Base-by-base conservation (phyloP, 2,888 invertebrate genomes). In the Lasius fuliginosus region DNA sequence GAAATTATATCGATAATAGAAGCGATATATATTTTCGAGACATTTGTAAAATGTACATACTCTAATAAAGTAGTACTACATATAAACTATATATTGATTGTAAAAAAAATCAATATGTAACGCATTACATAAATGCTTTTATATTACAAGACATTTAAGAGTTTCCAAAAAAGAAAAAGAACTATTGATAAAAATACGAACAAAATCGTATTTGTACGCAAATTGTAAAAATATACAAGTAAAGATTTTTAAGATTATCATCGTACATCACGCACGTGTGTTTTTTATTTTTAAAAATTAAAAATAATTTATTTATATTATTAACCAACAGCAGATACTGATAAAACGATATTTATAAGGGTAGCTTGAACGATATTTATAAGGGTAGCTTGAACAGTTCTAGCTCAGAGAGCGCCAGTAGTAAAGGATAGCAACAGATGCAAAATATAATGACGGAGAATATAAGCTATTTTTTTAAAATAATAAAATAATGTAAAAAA, bases 1-100 rank as follows among this genome's bases (percentile, higher is more conserved):
- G 1, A 49, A 33, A 53, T 53, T 53, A 33, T 11, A 36, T 49
- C 1, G 18, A 40, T 40, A 5, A 67, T 30, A 42, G 12, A 56
- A 9, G 12, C 9, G 0, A 56, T 67, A 8, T 76, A 65, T 77
- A 56, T 68, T 77, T 77, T 56, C n/a, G 1, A 67, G 3, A 42
- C 8, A 36, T 4, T 27, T 69, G 71, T 74, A 62, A 30, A 27
- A 53, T 53, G 8, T 53, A 53, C 3, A 76, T 18, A 18, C 1
- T 76, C 18, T 27, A 33, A 49, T 18, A 76, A 76, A 76, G 3
- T 65, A 65, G 11, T 30, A 12, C 1, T n/a, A 56, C 23, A 67
- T 49, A 49, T 40, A 68, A 58, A 56, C 3, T 62, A 18, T 6
- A 49, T 49, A 33, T 64, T 62, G 3, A 75, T 36, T 74, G n/a